Percentiles rank a stretch among this genome's conserved stretches.
These are phyloP conservation scores for Pinna nobilis DNA, from an alignment of 1,140 invertebrate genomes.

Conservation along the genomic window DNA sequence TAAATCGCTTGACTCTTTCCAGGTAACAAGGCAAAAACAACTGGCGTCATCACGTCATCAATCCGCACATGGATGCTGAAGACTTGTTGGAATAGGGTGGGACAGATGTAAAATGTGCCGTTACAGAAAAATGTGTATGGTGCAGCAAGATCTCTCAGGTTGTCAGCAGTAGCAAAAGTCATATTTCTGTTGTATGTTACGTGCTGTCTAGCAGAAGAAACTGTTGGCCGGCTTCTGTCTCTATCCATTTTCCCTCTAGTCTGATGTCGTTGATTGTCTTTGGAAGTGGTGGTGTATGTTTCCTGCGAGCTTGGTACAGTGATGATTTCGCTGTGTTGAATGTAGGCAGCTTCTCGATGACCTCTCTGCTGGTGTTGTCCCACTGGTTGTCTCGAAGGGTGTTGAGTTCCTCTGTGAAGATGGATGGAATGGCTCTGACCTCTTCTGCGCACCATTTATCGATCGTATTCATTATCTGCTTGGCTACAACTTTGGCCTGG, in stretches of 20 bases:
- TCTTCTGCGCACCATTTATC: not conserved
- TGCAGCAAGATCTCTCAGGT: constrained; percentile 6
- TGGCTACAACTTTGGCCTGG: constrained; percentile 16
- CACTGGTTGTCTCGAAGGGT: constrained; percentile 18
- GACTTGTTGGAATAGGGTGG: constrained; percentile 21
- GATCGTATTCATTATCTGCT: constrained; percentile 10
- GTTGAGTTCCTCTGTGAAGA: constrained; percentile 13
- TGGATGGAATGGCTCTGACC: constrained; percentile 11
- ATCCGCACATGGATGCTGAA: constrained; percentile 15
- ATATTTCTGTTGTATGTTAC: constrained; percentile 9
- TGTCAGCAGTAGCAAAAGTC: constrained; percentile 19
- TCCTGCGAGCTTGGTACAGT: constrained; percentile 13
- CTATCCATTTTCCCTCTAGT: constrained; percentile 21
- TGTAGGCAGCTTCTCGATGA: constrained; percentile 14
- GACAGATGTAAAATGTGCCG: constrained; percentile 35
- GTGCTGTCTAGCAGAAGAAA: constrained; percentile 12
- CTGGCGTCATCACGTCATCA: constrained; percentile 2
- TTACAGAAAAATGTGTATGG: constrained; percentile 26
- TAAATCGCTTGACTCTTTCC: not conserved
- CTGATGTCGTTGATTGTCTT: not conserved
- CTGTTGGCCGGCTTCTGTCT: constrained; percentile 7
- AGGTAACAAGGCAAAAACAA: not conserved
- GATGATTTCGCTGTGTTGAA: constrained; percentile 19
- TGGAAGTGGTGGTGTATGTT: constrained; percentile 7
- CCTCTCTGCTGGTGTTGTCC: constrained; percentile 14